Base-by-base conservation (phyloP, 2,888 invertebrate species). In the Limenitis camilla region DNA sequence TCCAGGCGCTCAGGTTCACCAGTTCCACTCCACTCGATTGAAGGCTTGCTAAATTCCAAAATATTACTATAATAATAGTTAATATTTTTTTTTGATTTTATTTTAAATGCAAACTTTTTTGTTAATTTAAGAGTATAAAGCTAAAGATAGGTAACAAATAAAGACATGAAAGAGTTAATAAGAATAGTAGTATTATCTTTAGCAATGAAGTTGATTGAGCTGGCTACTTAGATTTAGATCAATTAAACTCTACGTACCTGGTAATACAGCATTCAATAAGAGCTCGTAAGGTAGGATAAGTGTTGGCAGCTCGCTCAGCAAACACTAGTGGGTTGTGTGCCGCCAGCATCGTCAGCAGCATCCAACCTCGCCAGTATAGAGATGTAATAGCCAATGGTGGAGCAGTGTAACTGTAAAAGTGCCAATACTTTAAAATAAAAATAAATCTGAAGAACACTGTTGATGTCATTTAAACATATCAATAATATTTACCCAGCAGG, bases 251-350 rank as follows among this genome's bases (percentile, higher is more conserved):
- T 84, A 43, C 11, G 5, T 72, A 94, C 92, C 95, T 96, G 7
- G 98, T 98, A 72, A 98, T 98, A 67, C 96, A 96, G 93, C 96
- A 96, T 87, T 98, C 98, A 91, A 98, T 97, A 60, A 98, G 89
- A 67, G 93, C 93, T 58, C 95, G 90, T 60, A 98, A 89, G 44
- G 95, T 97, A 11, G 98, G 96, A 85, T 97, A 98, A 62, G 93
- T 92, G 65, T 93, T 91, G 93, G 97, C 97, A 33, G 95, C 96
- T 49, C 93, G 88, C 61, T 92, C 91, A 8, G 98, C 98, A 81
- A 97, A 94, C 9, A 92, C 91, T 0, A 91, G 85, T 0, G 98
- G 97, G 90, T 98, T 98, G 81, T 97, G 97, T 0, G 98, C 96
- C 10, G 95, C 93, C 60, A 98, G 84, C 81, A 97, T 94, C 39